A percentile compares a stretch with the other conserved stretches of the same genome.
Evolutionary conservation across 2,797 vertebrate genomes (phyloP).

Genomic region (Eleutherodactylus coqui): DNA sequence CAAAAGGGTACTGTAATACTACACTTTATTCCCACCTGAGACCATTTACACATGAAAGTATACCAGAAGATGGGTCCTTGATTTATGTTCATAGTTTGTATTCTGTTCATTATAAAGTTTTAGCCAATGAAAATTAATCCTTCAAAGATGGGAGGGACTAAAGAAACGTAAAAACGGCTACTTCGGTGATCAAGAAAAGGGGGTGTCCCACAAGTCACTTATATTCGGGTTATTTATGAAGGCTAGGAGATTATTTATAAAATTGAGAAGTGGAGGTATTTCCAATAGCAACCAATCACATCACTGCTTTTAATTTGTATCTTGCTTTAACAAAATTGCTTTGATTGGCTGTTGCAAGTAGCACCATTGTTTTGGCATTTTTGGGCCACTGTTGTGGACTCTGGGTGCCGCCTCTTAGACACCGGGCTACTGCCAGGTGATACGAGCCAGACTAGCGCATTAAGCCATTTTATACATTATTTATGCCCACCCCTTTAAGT

Average conservation of each 20-base stretch:
- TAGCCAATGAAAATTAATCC: conserved; percentile 32
- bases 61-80: conserved; percentile 31
- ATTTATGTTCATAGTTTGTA: conserved; percentile 51
- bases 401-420: neutral
- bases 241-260: neutral
- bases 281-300: neutral
- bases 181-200: neutral
- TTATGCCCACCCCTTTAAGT: neutral
- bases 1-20: conserved; percentile 57
- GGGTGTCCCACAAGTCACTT: neutral
- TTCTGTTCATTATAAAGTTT: conserved; percentile 24
- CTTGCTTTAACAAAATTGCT: neutral
- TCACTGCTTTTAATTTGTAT: neutral
- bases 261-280: neutral
- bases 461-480: conserved; percentile 4
- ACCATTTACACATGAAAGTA: conserved; percentile 36
- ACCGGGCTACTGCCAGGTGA: neutral
- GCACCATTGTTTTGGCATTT: neutral
- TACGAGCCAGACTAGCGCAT: neutral
- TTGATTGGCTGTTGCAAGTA: neutral
- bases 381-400: neutral
- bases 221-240: neutral
- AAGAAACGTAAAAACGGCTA: conserved; percentile 38
- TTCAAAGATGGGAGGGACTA: conserved; percentile 15
- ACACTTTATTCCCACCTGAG: conserved; percentile 46